phyloP scores from a whole-genome alignment of 2,888 invertebrate genomes.

The Tachystola acroxantha region DNA sequence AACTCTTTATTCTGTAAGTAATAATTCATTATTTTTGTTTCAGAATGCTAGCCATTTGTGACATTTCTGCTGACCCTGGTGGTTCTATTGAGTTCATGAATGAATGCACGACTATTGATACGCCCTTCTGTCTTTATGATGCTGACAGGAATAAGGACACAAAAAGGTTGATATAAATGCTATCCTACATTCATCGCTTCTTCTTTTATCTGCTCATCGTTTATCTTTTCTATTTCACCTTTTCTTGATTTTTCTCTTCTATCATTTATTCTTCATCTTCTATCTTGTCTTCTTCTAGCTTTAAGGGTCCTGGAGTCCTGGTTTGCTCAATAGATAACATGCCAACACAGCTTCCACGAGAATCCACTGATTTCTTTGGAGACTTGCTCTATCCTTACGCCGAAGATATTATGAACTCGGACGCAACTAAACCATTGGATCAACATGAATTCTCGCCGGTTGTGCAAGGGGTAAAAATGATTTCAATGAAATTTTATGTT shows the following conservation, averaged over 20 bases:
- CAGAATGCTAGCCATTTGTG: slow-evolving; percentile 95
- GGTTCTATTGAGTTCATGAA: slow-evolving; percentile 99
- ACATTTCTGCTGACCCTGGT: slow-evolving; percentile 99
- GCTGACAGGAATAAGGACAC: slow-evolving; percentile 98
- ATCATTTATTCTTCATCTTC: neutral
- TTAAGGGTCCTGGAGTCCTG: slow-evolving; percentile 96
- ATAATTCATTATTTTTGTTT: neutral
- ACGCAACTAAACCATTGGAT: slow-evolving; percentile 87
- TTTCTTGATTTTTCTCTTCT: too few species aligned
- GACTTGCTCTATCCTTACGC: slow-evolving; percentile 93
- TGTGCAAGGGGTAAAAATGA: slow-evolving; percentile 80
- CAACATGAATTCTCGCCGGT: slow-evolving; percentile 86
- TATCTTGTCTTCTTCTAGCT: slow-evolving; percentile 71
- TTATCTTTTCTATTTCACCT: neutral
- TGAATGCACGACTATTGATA: slow-evolving; percentile 99
- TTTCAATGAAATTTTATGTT: too few species aligned
- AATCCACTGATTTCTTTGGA: slow-evolving; percentile 98
- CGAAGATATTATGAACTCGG: slow-evolving; percentile 91
- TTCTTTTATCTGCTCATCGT: neutral
- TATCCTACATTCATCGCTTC: neutral
- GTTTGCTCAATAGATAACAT: slow-evolving; percentile 99
- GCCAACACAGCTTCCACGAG: slow-evolving; percentile 98
- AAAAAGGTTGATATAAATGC: slow-evolving; percentile 82
- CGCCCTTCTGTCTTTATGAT: slow-evolving; percentile 99
- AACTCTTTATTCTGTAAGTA: neutral